Percentiles rank a stretch among this genome's conserved stretches.
These are phyloP conservation scores for Premnoplex brunnescens DNA, from an alignment of 2,797 vertebrate genomes.

Conservation along the genomic window DNA sequence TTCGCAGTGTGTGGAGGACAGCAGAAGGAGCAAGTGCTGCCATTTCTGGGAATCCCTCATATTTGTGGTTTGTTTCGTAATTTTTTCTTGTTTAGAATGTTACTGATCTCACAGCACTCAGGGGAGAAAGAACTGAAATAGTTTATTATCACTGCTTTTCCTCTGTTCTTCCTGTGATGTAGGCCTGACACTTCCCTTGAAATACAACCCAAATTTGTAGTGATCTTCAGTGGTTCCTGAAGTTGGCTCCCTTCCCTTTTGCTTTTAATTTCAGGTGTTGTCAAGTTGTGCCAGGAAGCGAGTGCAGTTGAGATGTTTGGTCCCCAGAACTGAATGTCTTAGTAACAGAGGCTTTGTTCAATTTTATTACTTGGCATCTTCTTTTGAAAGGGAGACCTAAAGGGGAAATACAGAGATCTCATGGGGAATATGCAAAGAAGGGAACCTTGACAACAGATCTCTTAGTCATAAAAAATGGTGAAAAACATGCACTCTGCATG, in stretches of 20 bases:
- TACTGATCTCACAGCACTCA: background rate
- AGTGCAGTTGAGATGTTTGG: background rate
- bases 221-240: background rate
- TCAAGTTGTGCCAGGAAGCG: slow-evolving; percentile 8
- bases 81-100: background rate
- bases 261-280: slow-evolving; percentile 44
- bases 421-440: background rate
- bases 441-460: background rate
- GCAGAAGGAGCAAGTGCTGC: background rate
- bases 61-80: background rate
- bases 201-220: background rate
- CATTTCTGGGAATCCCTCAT: background rate
- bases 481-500: background rate
- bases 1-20: background rate
- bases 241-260: background rate
- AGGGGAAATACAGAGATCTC: background rate
- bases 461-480: background rate
- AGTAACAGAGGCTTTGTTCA: slow-evolving; percentile 6
- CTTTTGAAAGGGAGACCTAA: background rate
- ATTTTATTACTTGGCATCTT: slow-evolving; percentile 17
- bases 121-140: background rate
- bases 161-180: background rate
- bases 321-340: slow-evolving; percentile 3
- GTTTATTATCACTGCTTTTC: background rate
- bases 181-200: background rate